Evolutionary conservation across 2,888 invertebrate species (phyloP), one percentile per base, ranked within the genome.

Genomic region (Lepeophtheirus nordmannii): DNA sequence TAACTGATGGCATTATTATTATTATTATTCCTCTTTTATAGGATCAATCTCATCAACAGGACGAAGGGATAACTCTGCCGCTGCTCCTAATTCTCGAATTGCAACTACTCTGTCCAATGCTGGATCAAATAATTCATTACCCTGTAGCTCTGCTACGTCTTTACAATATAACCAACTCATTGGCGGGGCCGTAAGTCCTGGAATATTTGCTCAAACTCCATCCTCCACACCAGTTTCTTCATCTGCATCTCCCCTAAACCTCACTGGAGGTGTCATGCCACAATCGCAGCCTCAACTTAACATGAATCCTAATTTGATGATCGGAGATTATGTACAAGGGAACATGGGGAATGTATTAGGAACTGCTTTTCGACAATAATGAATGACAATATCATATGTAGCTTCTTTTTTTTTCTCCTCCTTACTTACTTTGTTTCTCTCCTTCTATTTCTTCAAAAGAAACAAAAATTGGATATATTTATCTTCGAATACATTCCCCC

Each of bases 261-360:
- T 23, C 12, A 57, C 56, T 9, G 53, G 53, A 8, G 11, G 46
- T 20, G 37, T 20, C 7, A 14, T 20, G 5, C 17, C 58, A 58
- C n/a, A 12, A 58, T 12, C 58, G 8, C 12, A 11, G 7, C 53
- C 53, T 17, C 53, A 14, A n/a, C 53, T 46, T 3, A 46, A 17
- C 83, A 83, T 84, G 71, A 84, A 83, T 76, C 82, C 82, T 72
- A 84, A 82, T 75, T 78, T 85, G 73, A 85, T 85, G 85, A 85
- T 85, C 72, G 85, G 85, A 64, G 85, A 85, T 75, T 85, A 85
- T 75, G 84, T 83, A 69, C 14, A 72, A 71, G 62, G 62, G 53
- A 46, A 46, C 53, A 46, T 46, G 53, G 53, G 53, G 53, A 46
- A 46, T 17, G 53, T 46, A 46, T 17, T 46, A 46, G 53, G 53